Base-by-base conservation (phyloP, 2,888 invertebrate genomes). In the Ashinkailepas kermadecensis region DNA sequence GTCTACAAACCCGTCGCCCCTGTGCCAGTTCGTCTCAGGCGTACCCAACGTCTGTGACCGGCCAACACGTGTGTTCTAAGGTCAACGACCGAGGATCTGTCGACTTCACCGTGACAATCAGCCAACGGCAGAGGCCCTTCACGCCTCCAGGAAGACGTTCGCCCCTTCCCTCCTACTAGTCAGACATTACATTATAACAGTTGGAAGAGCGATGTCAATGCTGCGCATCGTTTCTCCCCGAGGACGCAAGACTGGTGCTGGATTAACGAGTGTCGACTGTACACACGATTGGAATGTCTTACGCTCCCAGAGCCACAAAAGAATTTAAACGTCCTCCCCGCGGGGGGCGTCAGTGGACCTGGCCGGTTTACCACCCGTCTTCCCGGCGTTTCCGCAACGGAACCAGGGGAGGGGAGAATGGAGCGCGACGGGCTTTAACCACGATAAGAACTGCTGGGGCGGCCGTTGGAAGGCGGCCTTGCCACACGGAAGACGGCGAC, bases 211-310 rank as follows among this genome's bases (percentile, higher is more conserved):
- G 39, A 4, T 39, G 39, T 1, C 39, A 39, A 39, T 39, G 1
- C 39, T 39, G 39, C 39, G 39, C 39, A 39, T 39, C 39, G 39
- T 39, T 39, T 39, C 39, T 39, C 39, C 39, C 39, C 39, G 4
- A 39, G 39, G 39, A 39, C 39, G 39, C 39, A 39, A 39, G 39
- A 39, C 39, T 4, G 39, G 39, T 39, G 39, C 67, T 12, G 13
- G 9, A 25, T 67, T 67, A 67, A 23, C 67, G 70, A 25, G 70
- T 70, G 7, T 39, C 70, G 6, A 70, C 70, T 13, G 70, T 39
- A 70, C 70, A 70, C 25, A 70, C 70, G 70, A 70, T 70, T 23
- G 70, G 70, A 70, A 70, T 70, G 25, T 70, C 70, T 39, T 70
- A 70, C 70, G 70, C 39, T 62, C 62, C 62, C 62, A 18, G 7